Conservation (phyloP, 1,140 invertebrate species). For the Proales similis region DNA sequence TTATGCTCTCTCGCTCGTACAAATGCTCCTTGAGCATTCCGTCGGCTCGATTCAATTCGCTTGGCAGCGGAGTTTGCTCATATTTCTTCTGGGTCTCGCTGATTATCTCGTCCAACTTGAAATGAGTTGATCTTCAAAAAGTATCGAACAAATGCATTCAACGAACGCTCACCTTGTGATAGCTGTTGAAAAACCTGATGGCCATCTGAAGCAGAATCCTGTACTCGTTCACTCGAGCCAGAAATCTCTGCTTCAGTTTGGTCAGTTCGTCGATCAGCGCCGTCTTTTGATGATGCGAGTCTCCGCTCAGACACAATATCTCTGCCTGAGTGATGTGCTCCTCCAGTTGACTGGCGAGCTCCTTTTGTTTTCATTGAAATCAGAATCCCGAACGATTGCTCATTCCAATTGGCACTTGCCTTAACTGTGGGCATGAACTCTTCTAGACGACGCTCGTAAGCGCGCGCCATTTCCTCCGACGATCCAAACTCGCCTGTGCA, state of each 20-base stretch:
- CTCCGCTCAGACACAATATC: conserved; percentile 50
- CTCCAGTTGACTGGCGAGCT: conserved; percentile 65
- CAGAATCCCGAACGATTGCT: background rate
- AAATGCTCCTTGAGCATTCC: conserved; percentile 59
- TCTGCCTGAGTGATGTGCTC: conserved; percentile 63
- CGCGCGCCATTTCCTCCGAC: conserved; percentile 44
- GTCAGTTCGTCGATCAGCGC: conserved; percentile 60
- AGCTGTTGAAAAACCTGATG: conserved; percentile 62
- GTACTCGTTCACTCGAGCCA: conserved; percentile 65
- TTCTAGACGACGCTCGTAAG: conserved; percentile 47
- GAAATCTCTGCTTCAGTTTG: conserved; percentile 62
- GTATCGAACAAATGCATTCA: background rate
- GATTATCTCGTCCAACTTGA: conserved; percentile 56
- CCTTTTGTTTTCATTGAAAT: conserved; percentile 43
- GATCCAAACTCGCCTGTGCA: conserved; percentile 60
- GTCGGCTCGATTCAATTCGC: conserved; percentile 55
- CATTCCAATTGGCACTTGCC: conserved; percentile 41
- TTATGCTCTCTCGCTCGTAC: conserved; percentile 56
- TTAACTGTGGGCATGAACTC: conserved; percentile 49
- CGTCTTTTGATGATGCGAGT: conserved; percentile 53
- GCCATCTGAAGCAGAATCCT: conserved; percentile 66
- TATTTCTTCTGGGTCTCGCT: conserved; percentile 54
- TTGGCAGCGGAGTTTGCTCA: conserved; percentile 49
- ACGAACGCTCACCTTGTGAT: conserved; percentile 59
- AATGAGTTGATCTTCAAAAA: conserved; percentile 6